Evolutionary conservation across 2,888 invertebrate genomes (phyloP).

Genomic region (Drosophila quinaria): DNA sequence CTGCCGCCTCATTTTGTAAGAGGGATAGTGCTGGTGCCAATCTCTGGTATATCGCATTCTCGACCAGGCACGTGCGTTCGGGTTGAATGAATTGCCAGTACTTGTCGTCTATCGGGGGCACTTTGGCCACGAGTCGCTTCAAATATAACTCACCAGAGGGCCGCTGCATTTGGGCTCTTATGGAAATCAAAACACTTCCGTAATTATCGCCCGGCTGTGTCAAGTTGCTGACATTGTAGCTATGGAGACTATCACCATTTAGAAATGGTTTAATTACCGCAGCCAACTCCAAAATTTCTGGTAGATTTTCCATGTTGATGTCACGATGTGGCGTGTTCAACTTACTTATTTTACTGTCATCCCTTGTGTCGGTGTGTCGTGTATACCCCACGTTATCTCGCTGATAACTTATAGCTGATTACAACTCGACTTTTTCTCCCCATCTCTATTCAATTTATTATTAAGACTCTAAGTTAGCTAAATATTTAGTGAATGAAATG

Average conservation of each 20-base stretch:
- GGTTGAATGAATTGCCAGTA: constrained; percentile 68
- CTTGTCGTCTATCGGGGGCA: constrained; percentile 61
- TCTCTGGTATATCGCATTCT: constrained; percentile 63
- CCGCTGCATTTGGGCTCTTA: constrained; percentile 40
- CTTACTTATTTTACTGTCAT: neutral
- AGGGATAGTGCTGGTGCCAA: constrained; percentile 48
- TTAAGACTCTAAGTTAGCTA: neutral
- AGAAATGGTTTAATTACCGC: constrained; percentile 46
- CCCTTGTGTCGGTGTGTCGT: neutral
- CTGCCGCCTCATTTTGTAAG: constrained; percentile 49
- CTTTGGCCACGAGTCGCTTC: constrained; percentile 55
- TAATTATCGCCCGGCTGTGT: constrained; percentile 69
- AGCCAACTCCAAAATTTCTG: constrained; percentile 38
- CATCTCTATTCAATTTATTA: neutral
- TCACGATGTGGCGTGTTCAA: neutral
- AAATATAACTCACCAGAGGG: constrained; percentile 12
- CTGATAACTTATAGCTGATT: constrained; percentile 33
- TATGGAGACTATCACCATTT: constrained; percentile 21
- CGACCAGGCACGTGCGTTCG: constrained; percentile 60
- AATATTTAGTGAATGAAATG: neutral
- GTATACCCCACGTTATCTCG: constrained; percentile 15
- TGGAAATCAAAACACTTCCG: constrained; percentile 57
- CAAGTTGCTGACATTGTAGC: constrained; percentile 38
- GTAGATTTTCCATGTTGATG: constrained; percentile 36
- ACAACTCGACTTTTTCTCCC: neutral